Evolutionary conservation across 1,140 invertebrate genomes (phyloP), one percentile per base, ranked within the genome.

Genomic region (Trichoplusia ni): DNA sequence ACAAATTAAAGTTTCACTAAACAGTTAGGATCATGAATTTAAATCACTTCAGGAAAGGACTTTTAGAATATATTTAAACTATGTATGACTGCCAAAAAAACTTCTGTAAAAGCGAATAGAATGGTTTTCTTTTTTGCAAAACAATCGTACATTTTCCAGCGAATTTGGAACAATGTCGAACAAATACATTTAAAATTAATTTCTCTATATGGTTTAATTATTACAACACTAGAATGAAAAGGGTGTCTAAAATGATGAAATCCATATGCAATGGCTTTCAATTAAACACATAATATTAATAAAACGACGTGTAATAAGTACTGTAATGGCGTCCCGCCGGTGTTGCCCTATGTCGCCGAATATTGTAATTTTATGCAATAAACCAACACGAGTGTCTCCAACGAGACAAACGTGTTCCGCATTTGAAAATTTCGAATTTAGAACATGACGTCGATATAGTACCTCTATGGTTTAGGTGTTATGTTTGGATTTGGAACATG

Each of bases 361-460:
- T 71, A 76, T 76, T 68, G 71, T 76, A 67, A 76, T 76, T 70
- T 76, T 76, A 76, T 76, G 74, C 74, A 60, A 72, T 67, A 67
- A 65, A 37, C 29, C 38, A 23, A 53, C 64, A 21, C 71, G 61
- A 40, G 61, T 65, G 73, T 37, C 46, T 60, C 49, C 40, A 71
- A 69, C 59, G 62, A 53, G 56, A 44, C 46, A 64, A 69, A 73
- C 70, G 70, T 73, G 73, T 65, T 51, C 33, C 49, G 67, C 64
- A 72, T 75, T 68, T 31, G 44, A 56, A 62, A 71, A 65, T 71
- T 63, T 67, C n/a, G 59, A 60, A 66, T 72, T 69, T 42, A 23
- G 42, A 51, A 47, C 40, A 53, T 49, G 47, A 25, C 29, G 25
- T 25, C 31, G 37, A 53, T 60, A 46, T 59, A 42, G n/a, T n/a